These are phyloP conservation scores for Saguinus imperator DNA, from an alignment of 2,113 vertebrate species.

Conservation along the genomic window DNA sequence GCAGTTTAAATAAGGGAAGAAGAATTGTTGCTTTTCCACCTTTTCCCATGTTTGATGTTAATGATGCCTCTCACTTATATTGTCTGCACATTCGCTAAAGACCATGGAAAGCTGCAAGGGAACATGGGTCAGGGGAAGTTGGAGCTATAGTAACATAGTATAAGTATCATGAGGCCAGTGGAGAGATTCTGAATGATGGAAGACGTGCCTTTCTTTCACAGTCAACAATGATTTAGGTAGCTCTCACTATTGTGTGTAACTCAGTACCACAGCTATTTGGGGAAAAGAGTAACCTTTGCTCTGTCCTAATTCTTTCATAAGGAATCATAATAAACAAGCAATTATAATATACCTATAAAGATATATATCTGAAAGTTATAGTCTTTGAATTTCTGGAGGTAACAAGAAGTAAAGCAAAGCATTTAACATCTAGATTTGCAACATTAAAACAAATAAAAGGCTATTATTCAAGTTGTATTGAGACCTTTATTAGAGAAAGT, in stretches of 20 bases:
- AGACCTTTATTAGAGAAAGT: constrained; percentile 16
- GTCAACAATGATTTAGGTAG: not conserved
- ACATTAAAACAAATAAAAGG: not conserved
- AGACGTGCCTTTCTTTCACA: not conserved
- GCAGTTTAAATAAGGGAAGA: not conserved
- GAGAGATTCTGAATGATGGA: not conserved
- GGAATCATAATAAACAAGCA: not conserved
- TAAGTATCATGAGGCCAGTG: accelerated
- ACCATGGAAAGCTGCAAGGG: not conserved
- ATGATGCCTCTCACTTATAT: not conserved
- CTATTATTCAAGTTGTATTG: not conserved
- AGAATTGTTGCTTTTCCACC: not conserved
- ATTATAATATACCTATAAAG: not conserved
- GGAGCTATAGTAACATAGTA: too few relatives aligned
- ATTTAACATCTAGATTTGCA: not conserved
- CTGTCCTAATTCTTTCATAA: not conserved
- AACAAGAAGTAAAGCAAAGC: constrained; percentile 16
- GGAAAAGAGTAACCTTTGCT: not conserved
- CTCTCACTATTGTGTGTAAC: not conserved
- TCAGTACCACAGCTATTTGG: not conserved
- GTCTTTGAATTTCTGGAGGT: not conserved
- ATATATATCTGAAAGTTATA: not conserved
- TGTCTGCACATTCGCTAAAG: not conserved
- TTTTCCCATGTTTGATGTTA: not conserved
- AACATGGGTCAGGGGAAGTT: not conserved